phyloP scores from a whole-genome alignment of 2,797 vertebrate genomes.

The Mallotus villosus region DNA sequence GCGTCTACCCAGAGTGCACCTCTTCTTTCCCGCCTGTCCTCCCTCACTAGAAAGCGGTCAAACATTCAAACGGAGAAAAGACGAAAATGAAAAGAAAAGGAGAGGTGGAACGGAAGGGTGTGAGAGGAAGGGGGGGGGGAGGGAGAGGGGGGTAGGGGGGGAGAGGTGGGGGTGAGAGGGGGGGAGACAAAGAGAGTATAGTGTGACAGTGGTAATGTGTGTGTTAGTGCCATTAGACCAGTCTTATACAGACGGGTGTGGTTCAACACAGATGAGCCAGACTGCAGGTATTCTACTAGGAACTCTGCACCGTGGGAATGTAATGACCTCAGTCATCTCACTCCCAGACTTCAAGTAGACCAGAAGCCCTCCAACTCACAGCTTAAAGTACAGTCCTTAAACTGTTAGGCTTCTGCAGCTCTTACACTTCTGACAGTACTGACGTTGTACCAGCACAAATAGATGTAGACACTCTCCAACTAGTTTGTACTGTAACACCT shows the following conservation, averaged over 20 bases:
- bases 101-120: background rate
- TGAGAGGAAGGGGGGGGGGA: conserved; percentile 51
- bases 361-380: too few species aligned
- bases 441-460: background rate
- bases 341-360: too few species aligned
- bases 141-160: conserved; percentile 25
- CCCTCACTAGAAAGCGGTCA: conserved; percentile 8
- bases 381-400: too few species aligned
- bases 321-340: too few species aligned
- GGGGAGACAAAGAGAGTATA: conserved; percentile 11
- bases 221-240: conserved; percentile 15
- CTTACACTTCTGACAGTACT: too few species aligned
- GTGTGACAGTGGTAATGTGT: conserved; percentile 2
- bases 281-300: background rate
- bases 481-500: conserved; percentile 51
- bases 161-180: background rate
- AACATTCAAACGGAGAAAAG: conserved; percentile 44
- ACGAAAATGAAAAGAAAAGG: too few species aligned
- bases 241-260: background rate
- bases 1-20: conserved; percentile 40
- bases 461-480: conserved; percentile 25
- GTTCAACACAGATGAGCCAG: background rate
- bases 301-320: conserved; percentile 27
- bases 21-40: background rate
- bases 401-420: too few species aligned